Base-by-base conservation (phyloP, 2,113 vertebrate genomes). In the Coracopsis vasa region DNA sequence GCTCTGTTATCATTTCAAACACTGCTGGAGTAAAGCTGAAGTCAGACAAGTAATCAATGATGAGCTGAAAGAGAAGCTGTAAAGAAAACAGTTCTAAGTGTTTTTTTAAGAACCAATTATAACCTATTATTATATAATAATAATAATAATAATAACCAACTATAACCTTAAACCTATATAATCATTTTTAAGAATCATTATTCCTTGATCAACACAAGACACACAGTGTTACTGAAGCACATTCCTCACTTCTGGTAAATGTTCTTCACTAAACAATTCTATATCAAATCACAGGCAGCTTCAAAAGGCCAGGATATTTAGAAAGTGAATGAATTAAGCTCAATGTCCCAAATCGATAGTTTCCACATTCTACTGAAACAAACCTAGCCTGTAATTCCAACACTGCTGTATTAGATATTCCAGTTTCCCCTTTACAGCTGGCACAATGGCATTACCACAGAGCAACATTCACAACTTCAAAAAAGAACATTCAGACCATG, bases 1-100 rank as follows among this genome's bases (percentile, higher is more conserved):
- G 99, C 94, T 99, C 99, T 4, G 97, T 96, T 80, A 99, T 99
- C 99, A 99, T 99, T 90, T 98, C 98, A 97, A 99, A 99, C 86
- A 99, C 99, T 6, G 98, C 98, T 47, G 98, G 97, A 64, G 99
- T 98, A 78, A 99, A 98, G 60, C 93, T 98, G 98, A 99, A 99
- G 94, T 98, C 98, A 6, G 99, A 98, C 97, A 99, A 97, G 97
- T 99, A 98, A 97, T 99, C 99, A 21, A 99, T 98, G 95, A 99
- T 99, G 93, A 99, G 98, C 97, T 99, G 98, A 95, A 99, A 98
- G 2, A 99, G 98, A 94, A 99, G 97, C 99, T 99, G 93, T 48
- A 86, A 83, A 87, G 61, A 96, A 67, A 85, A 74, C 0, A 13
- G 20, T 47, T 65, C 62, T 16, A 84, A 42, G 25, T 31, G 10